Evolutionary conservation across 1,140 invertebrate genomes (phyloP).

Genomic region (Pogonomyrmex californicus): DNA sequence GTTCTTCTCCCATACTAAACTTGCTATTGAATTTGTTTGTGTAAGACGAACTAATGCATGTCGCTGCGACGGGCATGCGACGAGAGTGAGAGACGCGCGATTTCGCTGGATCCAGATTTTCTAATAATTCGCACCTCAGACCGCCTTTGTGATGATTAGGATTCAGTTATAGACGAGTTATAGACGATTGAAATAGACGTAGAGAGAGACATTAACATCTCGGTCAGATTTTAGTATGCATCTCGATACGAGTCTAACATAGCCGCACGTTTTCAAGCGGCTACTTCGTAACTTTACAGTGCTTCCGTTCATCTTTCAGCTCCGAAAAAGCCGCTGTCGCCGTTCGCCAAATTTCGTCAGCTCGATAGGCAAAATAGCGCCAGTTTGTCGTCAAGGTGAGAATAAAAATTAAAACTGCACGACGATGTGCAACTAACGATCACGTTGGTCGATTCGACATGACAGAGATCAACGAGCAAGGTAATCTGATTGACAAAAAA

Average conservation of each 20-base stretch:
- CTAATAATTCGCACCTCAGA: slow-evolving; percentile 66
- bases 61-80: slow-evolving; percentile 44
- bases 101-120: slow-evolving; percentile 45
- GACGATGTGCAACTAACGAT: not conserved
- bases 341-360: slow-evolving; percentile 96
- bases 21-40: slow-evolving; percentile 43
- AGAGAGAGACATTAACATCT: slow-evolving; percentile 67
- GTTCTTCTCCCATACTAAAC: slow-evolving; percentile 46
- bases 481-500: too few species aligned
- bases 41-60: slow-evolving; percentile 52
- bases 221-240: slow-evolving; percentile 75
- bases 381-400: slow-evolving; percentile 91
- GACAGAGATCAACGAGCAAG: not conserved
- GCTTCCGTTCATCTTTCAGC: slow-evolving; percentile 86
- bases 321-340: slow-evolving; percentile 91
- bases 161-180: not conserved
- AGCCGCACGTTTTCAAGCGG: slow-evolving; percentile 13
- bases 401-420: not conserved
- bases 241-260: slow-evolving; percentile 71
- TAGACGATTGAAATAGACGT: slow-evolving; percentile 41
- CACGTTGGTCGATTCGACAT: not conserved
- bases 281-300: not conserved
- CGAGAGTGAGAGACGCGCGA: slow-evolving; percentile 70
- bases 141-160: slow-evolving; percentile 49
- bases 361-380: slow-evolving; percentile 94